Evolutionary conservation across 1,140 invertebrate genomes (phyloP).

Genomic region (Scaptomyza hsui): DNA sequence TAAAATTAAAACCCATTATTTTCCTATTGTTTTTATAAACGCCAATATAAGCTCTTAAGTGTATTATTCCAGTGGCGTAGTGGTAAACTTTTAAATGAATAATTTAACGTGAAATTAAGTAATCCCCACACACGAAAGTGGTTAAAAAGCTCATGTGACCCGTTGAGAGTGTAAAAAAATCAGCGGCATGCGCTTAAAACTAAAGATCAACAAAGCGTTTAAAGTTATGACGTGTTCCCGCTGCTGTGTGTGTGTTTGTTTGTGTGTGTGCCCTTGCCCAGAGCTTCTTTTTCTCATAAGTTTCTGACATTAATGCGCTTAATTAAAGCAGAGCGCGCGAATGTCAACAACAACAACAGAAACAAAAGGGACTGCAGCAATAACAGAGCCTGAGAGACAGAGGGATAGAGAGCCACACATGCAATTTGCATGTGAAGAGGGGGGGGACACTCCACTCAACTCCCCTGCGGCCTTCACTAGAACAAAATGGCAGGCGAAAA

Average conservation of each 20-base stretch:
- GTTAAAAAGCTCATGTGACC: conserved; percentile 6
- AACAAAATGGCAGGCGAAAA: conserved; percentile 50
- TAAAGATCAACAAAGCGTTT: conserved; percentile 70
- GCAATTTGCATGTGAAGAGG: conserved; percentile 56
- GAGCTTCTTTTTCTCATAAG: conserved; percentile 56
- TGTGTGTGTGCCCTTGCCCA: conserved; percentile 19
- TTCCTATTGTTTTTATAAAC: too few species aligned
- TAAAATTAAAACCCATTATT: too few species aligned
- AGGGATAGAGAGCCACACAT: conserved; percentile 12
- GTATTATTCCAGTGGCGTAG: neutral
- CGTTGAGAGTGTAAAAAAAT: conserved; percentile 24
- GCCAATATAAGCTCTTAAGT: conserved; percentile 7
- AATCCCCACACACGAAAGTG: neutral
- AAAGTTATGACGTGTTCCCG: conserved; percentile 64
- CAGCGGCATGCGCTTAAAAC: conserved; percentile 62
- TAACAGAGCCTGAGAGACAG: conserved; percentile 1
- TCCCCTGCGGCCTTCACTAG: conserved; percentile 29
- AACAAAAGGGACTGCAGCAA: conserved; percentile 18
- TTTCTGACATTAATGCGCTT: conserved; percentile 78
- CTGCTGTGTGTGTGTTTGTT: conserved; percentile 29
- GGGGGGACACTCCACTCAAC: conserved; percentile 8
- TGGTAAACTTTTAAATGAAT: too few species aligned
- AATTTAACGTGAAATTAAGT: neutral
- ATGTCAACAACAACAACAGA: conserved; percentile 57
- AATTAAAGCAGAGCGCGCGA: conserved; percentile 70